These are phyloP conservation scores for Druon quercuslanigerum DNA, from an alignment of 1,140 invertebrate genomes.

Conservation along the genomic window DNA sequence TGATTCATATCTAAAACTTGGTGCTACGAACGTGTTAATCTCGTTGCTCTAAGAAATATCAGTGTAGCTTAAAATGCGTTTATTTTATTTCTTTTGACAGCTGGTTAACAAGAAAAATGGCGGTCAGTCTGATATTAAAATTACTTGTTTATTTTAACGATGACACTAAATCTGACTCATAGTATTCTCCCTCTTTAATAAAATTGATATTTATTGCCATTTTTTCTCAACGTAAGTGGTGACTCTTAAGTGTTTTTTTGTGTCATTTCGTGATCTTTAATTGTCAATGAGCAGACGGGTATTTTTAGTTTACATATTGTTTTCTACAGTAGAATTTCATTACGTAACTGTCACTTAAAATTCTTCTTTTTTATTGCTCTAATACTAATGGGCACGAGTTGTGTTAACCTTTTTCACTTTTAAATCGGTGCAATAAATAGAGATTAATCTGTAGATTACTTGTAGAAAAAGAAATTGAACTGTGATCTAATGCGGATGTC, in stretches of 20 bases:
- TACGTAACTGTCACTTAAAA: conserved; percentile 28
- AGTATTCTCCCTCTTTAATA: not conserved
- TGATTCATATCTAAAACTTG: not conserved
- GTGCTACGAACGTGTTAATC: not conserved
- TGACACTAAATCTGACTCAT: not conserved
- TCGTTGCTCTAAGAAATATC: not conserved
- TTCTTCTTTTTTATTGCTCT: conserved; percentile 13
- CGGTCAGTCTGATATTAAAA: conserved; percentile 26
- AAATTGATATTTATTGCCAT: not conserved
- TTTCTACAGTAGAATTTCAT: conserved; percentile 22
- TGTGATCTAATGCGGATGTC: not conserved
- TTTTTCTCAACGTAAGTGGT: not conserved
- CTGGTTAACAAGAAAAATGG: conserved; percentile 24
- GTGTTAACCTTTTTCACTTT: not conserved
- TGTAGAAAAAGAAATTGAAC: conserved; percentile 1
- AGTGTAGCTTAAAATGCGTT: conserved; percentile 4
- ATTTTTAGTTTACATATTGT: conserved; percentile 13
- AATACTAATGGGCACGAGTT: conserved; percentile 1
- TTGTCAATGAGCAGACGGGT: not conserved
- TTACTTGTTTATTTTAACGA: conserved; percentile 31
- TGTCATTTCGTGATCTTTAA: not conserved
- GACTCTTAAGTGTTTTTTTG: not conserved
- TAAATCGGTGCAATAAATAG: not conserved
- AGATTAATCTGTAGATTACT: not conserved
- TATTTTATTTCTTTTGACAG: conserved; percentile 24